phyloP scores from a whole-genome alignment of 92 coral and sea anemone genomes.

The Montipora capitata region DNA sequence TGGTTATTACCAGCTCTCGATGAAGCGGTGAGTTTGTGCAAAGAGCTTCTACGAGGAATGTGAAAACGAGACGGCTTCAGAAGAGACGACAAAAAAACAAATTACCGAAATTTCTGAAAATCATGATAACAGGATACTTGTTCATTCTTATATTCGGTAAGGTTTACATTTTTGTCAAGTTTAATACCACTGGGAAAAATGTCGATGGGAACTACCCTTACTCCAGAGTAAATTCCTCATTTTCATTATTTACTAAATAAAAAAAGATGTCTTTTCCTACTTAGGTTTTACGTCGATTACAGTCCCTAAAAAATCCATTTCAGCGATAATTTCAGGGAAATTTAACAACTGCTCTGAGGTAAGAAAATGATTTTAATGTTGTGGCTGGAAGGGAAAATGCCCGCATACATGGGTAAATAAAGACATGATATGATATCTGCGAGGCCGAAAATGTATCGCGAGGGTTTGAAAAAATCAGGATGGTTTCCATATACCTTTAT shows the following conservation, averaged over 20 bases:
- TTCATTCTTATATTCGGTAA: neutral
- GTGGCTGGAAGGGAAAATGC: no score
- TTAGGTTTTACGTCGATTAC: conserved; percentile 1
- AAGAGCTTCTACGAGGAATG: conserved; percentile 3
- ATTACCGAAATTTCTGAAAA: neutral
- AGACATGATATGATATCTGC: no score
- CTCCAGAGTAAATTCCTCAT: neutral
- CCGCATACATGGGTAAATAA: no score
- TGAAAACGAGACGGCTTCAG: neutral
- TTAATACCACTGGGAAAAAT: neutral
- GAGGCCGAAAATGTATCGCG: no score
- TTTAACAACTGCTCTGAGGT: conserved; percentile 36
- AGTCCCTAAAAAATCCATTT: neutral
- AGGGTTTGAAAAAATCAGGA: no score
- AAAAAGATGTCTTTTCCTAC: neutral
- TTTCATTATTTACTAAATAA: neutral
- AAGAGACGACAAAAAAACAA: neutral
- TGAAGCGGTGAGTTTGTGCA: neutral
- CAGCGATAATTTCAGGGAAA: neutral
- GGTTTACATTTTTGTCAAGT: neutral
- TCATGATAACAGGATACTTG: neutral
- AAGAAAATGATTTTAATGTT: neutral
- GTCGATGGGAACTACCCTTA: neutral
- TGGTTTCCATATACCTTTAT: neutral
- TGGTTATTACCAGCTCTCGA: neutral